Evolutionary conservation across 2,888 invertebrate species (phyloP).

Genomic region (Rhagonycha lutea): DNA sequence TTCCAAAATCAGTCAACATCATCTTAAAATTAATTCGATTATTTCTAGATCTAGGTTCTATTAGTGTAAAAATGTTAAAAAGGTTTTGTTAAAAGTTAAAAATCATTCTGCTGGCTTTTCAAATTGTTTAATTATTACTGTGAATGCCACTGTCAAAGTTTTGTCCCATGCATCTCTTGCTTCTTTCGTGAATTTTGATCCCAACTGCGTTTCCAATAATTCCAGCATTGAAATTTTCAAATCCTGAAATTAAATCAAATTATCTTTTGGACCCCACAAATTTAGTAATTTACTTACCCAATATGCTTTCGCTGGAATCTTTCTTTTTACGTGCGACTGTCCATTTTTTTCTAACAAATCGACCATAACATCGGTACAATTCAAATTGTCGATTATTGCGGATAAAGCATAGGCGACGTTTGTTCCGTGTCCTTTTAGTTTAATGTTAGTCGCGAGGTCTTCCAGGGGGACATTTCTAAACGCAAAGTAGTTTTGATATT

Average conservation of each 20-base stretch:
- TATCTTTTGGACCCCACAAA: background rate
- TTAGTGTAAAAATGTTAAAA: background rate
- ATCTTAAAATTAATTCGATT: background rate
- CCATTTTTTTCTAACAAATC: constrained; percentile 58
- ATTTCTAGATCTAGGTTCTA: background rate
- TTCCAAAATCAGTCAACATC: background rate
- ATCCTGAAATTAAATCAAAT: constrained; percentile 47
- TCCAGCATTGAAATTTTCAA: constrained; percentile 52
- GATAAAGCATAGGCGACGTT: constrained; percentile 57
- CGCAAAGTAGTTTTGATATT: constrained; percentile 56
- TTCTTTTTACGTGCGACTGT: constrained; percentile 48
- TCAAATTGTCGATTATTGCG: constrained; percentile 57
- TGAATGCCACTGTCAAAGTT: constrained; percentile 49
- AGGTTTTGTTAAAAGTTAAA: background rate
- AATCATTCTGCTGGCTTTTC: background rate
- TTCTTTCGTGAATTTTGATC: constrained; percentile 51
- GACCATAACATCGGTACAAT: constrained; percentile 56
- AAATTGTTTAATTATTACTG: constrained; percentile 39
- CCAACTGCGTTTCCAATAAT: constrained; percentile 53
- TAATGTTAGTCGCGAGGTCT: constrained; percentile 55
- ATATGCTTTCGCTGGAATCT: constrained; percentile 32
- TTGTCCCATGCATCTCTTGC: constrained; percentile 56
- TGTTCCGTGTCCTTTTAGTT: constrained; percentile 59
- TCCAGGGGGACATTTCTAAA: constrained; percentile 56
- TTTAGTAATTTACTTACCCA: constrained; percentile 19